Percentiles rank a stretch among this genome's conserved stretches.
phyloP scores from a whole-genome alignment of 2,113 vertebrate genomes.

The Marcusenius ussheri region DNA sequence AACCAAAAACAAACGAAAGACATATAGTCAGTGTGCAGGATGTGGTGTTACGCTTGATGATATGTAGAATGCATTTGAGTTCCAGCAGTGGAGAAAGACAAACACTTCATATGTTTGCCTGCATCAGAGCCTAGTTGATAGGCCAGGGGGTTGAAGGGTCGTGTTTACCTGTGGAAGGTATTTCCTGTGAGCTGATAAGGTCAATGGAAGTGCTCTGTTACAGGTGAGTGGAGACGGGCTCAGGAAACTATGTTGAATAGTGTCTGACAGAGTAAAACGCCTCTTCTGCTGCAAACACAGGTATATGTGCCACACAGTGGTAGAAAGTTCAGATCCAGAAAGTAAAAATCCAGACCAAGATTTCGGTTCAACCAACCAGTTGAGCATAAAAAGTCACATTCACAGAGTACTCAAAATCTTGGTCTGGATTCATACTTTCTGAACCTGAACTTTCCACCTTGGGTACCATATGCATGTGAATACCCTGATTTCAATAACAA shows the following conservation, averaged over 20 bases:
- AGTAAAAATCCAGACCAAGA: background rate
- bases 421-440: background rate
- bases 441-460: background rate
- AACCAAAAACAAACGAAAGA: constrained; percentile 38
- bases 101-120: constrained; percentile 36
- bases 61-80: constrained; percentile 55
- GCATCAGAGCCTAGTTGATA: constrained; percentile 46
- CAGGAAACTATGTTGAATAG: constrained; percentile 55
- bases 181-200: constrained; percentile 72
- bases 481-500: background rate
- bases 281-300: constrained; percentile 31
- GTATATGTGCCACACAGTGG: constrained; percentile 23
- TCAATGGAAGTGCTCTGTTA: constrained; percentile 66
- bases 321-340: background rate
- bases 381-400: background rate
- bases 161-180: constrained; percentile 74
- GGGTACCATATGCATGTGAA: background rate
- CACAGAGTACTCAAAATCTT: background rate
- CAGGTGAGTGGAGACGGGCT: constrained; percentile 67
- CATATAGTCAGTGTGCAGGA: constrained; percentile 37
- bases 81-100: constrained; percentile 21
- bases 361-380: background rate
- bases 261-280: constrained; percentile 15
- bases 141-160: constrained; percentile 59
- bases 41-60: constrained; percentile 61